Base-by-base conservation (phyloP, 2,888 invertebrate species). In the Lasioglossum figueresi region DNA sequence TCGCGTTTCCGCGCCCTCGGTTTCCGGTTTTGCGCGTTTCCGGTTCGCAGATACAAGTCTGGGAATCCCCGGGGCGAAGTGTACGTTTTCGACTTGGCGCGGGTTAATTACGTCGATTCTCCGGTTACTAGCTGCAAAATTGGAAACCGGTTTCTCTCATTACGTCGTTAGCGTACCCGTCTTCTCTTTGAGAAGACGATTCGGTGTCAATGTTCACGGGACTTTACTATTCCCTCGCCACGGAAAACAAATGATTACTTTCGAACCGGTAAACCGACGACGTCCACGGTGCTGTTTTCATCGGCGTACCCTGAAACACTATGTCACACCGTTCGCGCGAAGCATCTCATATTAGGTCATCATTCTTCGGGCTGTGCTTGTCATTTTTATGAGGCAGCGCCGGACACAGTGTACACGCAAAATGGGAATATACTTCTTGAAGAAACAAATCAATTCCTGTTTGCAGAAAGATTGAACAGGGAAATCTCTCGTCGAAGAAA, bases 81-180 rank as follows among this genome's bases (percentile, higher is more conserved):
- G 56, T 56, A 56, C 72, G 78, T 82, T 85, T 83, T 80, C 82
- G 76, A 80, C 79, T 86, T 82, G 70, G 72, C 71, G 71, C 27
- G 66, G 52, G 59, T 84, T 74, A 78, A 84, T 82, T 75, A 59
- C 68, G 70, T 37, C 70, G 76, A 74, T 80, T 63, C 56, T 72
- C 75, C 75, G 81, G 79, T 76, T 75, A 82, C 71, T 83, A 87
- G 79, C 82, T 80, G 85, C 80, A 87, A 90, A 89, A 85, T 87
- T 73, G 85, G 78, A 63, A 86, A 90, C 85, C 91, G 89, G 84
- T 89, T 91, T 82, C 80, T 76, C 79, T 87, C 83, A 59, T 87
- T 85, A 83, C 82, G 27, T 52, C 48, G 76, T 70, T 63, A 80
- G 27, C 52, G 73, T 83, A 72, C 83, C 70, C 37, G 73, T 66